phyloP scores from a whole-genome alignment of 2,888 invertebrate species.

The Zaprionus obscuricornis region DNA sequence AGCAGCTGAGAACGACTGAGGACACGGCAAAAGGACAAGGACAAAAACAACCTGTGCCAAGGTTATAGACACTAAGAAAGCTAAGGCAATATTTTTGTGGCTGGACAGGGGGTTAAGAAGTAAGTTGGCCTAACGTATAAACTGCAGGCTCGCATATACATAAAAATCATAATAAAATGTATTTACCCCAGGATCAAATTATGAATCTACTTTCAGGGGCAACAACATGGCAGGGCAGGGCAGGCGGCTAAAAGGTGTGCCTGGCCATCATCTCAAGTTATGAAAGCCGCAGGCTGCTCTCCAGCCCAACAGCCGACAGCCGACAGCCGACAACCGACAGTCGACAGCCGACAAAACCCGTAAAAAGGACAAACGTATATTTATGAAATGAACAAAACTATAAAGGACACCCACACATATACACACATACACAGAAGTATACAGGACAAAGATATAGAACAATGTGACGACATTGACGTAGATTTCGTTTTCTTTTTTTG shows the following conservation, averaged over 20 bases:
- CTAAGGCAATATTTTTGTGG: conserved; percentile 1
- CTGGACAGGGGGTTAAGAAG: neutral
- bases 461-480: conserved; percentile 74
- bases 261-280: conserved; percentile 61
- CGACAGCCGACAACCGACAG: no score
- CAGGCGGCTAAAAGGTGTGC: conserved; percentile 70
- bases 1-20: conserved; percentile 25
- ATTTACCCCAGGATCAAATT: conserved; percentile 82
- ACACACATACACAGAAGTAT: conserved; percentile 17
- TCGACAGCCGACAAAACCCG: no score
- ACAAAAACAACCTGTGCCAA: conserved; percentile 70
- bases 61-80: conserved; percentile 33
- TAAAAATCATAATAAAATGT: conserved; percentile 81
- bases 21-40: conserved; percentile 24
- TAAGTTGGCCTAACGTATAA: conserved; percentile 49
- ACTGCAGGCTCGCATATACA: conserved; percentile 74
- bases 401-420: conserved; percentile 60
- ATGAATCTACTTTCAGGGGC: conserved; percentile 79
- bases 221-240: conserved; percentile 27
- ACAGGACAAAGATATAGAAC: conserved; percentile 34
- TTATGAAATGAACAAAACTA: conserved; percentile 76
- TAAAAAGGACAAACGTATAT: conserved; percentile 77
- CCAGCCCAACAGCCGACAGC: conserved; percentile 9
- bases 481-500: conserved; percentile 60
- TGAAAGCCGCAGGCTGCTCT: conserved; percentile 69